Evolutionary conservation across 1,140 invertebrate genomes (phyloP), one percentile per base, ranked within the genome.

Genomic region (Drosophila virilis): DNA sequence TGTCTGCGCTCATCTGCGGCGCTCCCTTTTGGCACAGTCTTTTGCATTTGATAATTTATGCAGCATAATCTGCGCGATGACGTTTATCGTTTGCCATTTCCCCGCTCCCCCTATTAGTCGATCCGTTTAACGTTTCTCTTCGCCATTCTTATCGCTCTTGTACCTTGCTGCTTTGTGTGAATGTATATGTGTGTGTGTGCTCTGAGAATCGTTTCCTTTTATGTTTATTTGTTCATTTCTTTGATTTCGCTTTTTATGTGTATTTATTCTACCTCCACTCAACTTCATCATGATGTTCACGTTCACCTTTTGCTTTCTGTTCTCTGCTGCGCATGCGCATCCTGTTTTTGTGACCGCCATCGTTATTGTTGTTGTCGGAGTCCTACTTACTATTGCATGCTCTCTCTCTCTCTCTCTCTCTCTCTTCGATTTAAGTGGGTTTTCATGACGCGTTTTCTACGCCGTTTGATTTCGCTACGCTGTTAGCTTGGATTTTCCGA

Each of bases 41-140:
- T 84, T 83, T 79, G 82, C 84, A 72, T 86, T 88, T 86, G 84
- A 88, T 83, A 86, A 86, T 86, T 88, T 88, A 86, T 88, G 82
- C 82, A 83, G 76, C 84, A 86, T 86, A 88, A 86, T 86, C 83
- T 74, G 76, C 76, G 65, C 84, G 82, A 83, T 86, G 82, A 86
- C 82, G 82, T 86, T 86, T 88, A 86, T 86, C 75, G 82, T 70
- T 86, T 86, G 78, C 82, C 71, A 78, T 78, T 77, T 72, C 67
- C 66, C 57, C 33, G 40, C 46, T 45, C 67, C 40, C 13, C 33
- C 35, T 17, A 17, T 6, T 28, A 48, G 45, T 58, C 51, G 32
- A 6, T 37, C 51, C 46, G 58, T 42, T 62, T 42, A 48, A 46
- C 54, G 38, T 57, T 70, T 74, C 51, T 35, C 22, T 72, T 73